Evolutionary conservation across 2,888 invertebrate species (phyloP).

Genomic region (Orgyia antiqua): DNA sequence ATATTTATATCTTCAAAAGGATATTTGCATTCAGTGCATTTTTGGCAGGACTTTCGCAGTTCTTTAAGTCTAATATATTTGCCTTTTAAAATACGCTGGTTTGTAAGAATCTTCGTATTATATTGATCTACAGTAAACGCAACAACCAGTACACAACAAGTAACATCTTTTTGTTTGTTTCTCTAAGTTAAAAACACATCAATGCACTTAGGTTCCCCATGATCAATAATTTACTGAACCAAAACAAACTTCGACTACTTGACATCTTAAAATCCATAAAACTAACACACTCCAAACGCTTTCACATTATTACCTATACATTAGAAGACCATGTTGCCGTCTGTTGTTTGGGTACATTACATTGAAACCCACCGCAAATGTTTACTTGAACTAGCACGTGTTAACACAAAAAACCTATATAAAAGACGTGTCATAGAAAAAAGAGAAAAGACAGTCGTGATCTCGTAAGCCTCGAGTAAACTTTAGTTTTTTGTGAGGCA

Average conservation of each 20-base stretch:
- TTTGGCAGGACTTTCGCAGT: no score
- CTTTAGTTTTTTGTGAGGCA: constrained; percentile 16
- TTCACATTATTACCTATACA: constrained; percentile 15
- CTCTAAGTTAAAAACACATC: background rate
- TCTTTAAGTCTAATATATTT: no score
- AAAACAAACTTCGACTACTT: constrained; percentile 3
- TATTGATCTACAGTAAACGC: no score
- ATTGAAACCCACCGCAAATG: constrained; percentile 19
- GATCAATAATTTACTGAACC: background rate
- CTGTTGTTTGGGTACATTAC: constrained; percentile 23
- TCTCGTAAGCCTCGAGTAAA: constrained; percentile 22
- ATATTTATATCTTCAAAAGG: no score
- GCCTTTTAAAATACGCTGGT: no score
- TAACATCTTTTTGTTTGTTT: no score
- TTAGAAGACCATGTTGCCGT: constrained; percentile 13
- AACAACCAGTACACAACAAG: no score
- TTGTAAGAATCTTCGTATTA: no score
- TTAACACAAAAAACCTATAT: constrained; percentile 41
- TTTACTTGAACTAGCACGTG: constrained; percentile 49
- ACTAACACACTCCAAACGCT: constrained; percentile 20
- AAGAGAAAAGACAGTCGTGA: constrained; percentile 40
- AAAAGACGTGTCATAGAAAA: constrained; percentile 27
- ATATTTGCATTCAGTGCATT: no score
- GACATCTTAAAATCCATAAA: constrained; percentile 11
- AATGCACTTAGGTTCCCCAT: background rate